Evolutionary conservation across 2,888 invertebrate genomes (phyloP).

Genomic region (Cheilosia scutellata): DNA sequence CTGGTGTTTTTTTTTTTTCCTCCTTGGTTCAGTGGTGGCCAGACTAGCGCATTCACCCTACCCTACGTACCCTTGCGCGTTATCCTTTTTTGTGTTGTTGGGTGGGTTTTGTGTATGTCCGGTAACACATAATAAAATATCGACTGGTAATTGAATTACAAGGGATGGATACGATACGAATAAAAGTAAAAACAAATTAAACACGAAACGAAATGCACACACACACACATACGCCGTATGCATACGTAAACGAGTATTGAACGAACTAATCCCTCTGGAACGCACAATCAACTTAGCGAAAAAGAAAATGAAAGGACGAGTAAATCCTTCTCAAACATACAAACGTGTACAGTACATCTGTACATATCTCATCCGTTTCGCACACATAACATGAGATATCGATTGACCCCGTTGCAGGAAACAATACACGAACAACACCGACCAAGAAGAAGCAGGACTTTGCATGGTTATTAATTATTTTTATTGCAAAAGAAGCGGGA

Average conservation of each 20-base stretch:
- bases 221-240: neutral
- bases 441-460: conserved; percentile 39
- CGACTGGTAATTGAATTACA: conserved; percentile 71
- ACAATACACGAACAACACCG: conserved; percentile 14
- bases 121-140: conserved; percentile 72
- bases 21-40: neutral
- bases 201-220: conserved; percentile 41
- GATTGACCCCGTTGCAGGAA: conserved; percentile 72
- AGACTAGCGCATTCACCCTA: neutral
- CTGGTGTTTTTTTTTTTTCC: conserved; percentile 7
- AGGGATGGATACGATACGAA: conserved; percentile 33
- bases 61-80: neutral
- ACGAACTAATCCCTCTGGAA: conserved; percentile 56
- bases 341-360: neutral
- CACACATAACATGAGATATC: conserved; percentile 51
- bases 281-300: conserved; percentile 27
- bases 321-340: conserved; percentile 40
- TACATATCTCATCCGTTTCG: conserved; percentile 19
- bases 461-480: conserved; percentile 74
- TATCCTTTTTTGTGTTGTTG: conserved; percentile 21
- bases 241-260: neutral
- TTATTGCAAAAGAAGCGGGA: conserved; percentile 58
- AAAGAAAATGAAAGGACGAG: conserved; percentile 59
- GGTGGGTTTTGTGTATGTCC: conserved; percentile 17
- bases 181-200: conserved; percentile 68